phyloP scores from a whole-genome alignment of 2,113 vertebrate genomes.

The Sander lucioperca region DNA sequence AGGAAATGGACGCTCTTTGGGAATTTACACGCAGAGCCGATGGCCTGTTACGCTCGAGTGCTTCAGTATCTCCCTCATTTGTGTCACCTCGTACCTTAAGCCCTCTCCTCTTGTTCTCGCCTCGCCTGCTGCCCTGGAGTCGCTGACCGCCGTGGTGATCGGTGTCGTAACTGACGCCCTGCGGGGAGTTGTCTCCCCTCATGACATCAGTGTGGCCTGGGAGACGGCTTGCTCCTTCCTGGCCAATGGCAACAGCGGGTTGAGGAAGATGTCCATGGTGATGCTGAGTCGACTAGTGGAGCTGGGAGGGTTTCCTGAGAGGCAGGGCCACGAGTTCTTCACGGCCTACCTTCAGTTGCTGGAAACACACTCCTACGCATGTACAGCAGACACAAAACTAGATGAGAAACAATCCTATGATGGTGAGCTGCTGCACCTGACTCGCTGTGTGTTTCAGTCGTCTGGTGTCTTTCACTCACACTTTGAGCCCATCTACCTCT shows the following conservation, averaged over 20 bases:
- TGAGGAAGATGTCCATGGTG: slow-evolving; percentile 84
- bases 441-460: slow-evolving; percentile 86
- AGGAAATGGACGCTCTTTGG: slow-evolving; percentile 28
- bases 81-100: slow-evolving; percentile 84
- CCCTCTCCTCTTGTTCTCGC: slow-evolving; percentile 85
- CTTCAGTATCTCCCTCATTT: slow-evolving; percentile 80
- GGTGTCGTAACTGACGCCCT: slow-evolving; percentile 85
- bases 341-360: slow-evolving; percentile 87
- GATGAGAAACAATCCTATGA: slow-evolving; percentile 80
- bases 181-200: slow-evolving; percentile 87
- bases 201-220: slow-evolving; percentile 87
- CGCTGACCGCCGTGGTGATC: slow-evolving; percentile 84
- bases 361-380: slow-evolving; percentile 49
- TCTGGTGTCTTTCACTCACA: slow-evolving; percentile 74
- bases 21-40: slow-evolving; percentile 35
- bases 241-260: slow-evolving; percentile 82
- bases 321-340: slow-evolving; percentile 88
- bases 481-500: slow-evolving; percentile 91
- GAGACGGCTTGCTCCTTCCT: slow-evolving; percentile 88
- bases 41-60: slow-evolving; percentile 88
- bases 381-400: not conserved
- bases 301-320: slow-evolving; percentile 89
- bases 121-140: slow-evolving; percentile 86
- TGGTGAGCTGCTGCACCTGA: slow-evolving; percentile 86
- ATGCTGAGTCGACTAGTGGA: slow-evolving; percentile 87